Conservation (phyloP, 2,888 invertebrate genomes). For the Nephrotoma guestfalica region DNA sequence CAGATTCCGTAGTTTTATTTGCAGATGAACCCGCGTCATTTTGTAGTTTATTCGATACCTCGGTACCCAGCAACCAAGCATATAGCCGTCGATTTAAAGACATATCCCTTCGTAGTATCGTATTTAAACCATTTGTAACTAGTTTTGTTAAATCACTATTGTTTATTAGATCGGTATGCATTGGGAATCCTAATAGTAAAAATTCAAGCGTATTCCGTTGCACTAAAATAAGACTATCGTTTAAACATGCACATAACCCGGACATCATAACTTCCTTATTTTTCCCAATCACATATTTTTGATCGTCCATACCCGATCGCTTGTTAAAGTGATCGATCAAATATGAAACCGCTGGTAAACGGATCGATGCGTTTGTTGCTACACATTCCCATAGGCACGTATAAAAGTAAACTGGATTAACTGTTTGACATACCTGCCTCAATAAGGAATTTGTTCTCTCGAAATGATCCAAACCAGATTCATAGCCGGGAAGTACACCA, state of each 20-base stretch:
- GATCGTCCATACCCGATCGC: conserved; percentile 63
- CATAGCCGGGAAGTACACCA: conserved; percentile 74
- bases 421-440: conserved; percentile 44
- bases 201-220: conserved; percentile 77
- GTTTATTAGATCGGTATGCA: conserved; percentile 59
- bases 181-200: conserved; percentile 65
- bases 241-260: conserved; percentile 63
- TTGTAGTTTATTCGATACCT: conserved; percentile 32
- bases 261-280: conserved; percentile 71
- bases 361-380: conserved; percentile 60
- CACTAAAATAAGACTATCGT: conserved; percentile 66
- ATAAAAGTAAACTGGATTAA: conserved; percentile 66
- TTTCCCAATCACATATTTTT: conserved; percentile 67
- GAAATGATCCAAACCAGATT: conserved; percentile 71
- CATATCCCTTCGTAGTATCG: conserved; percentile 74
- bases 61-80: conserved; percentile 68
- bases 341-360: conserved; percentile 69
- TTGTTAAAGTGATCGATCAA: conserved; percentile 67
- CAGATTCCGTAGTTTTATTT: conserved; percentile 12
- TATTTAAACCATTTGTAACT: conserved; percentile 56
- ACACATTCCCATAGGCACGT: conserved; percentile 81
- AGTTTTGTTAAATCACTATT: conserved; percentile 54
- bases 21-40: background rate
- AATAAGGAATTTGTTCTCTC: conserved; percentile 42
- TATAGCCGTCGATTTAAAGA: conserved; percentile 73